Base-by-base conservation (phyloP, 2,797 vertebrate genomes). In the Tapera naevia region DNA sequence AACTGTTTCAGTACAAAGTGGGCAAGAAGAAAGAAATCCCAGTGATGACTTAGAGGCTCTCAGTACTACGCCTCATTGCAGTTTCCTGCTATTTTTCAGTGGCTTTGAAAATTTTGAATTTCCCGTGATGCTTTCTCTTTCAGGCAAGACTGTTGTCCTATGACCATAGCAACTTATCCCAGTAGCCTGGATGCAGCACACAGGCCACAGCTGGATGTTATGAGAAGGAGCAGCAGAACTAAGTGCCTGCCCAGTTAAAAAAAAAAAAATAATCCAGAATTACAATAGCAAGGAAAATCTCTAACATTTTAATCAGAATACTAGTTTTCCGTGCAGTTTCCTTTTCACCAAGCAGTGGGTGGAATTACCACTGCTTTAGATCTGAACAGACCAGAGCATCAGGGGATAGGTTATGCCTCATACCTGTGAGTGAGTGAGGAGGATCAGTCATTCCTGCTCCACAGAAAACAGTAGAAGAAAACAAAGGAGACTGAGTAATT, bases 181-280 rank as follows among this genome's bases (percentile, higher is more conserved):
- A 80, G 33, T 30, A 79, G 30, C 24, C 9, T 0, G 2, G 33
- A 37, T 11, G 39, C 5, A 86, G 50, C 58, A 51, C 0, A 0
- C 19, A 51, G 51, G 25, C 51, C 18, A 32, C 2, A 2, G 18
- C 18, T 60, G 39, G 19, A 46, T 0, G 0, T 46, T 74, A 74
- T 1, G 2, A 81, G 8, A 76, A 64, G 8, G 9, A 78, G 9
- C 30, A 62, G 61, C 41, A 81, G 23, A 88, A 74, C 30, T 37
- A 70, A 33, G 5, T 22, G 50, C 48, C 30, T 71, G 53, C 21
- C 30, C 46, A 62, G 48, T 91, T 39, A 3, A 64, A 79, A 33
- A 48, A 33, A 48, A 18, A 22, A 37, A 28, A 23, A 27, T 1
- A 83, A n/a, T 18, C 15, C 32, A 64, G n/a, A 81, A 33, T 32